These are phyloP conservation scores for Blastobasis adustella DNA, from an alignment of 2,888 invertebrate genomes.

Conservation along the genomic window DNA sequence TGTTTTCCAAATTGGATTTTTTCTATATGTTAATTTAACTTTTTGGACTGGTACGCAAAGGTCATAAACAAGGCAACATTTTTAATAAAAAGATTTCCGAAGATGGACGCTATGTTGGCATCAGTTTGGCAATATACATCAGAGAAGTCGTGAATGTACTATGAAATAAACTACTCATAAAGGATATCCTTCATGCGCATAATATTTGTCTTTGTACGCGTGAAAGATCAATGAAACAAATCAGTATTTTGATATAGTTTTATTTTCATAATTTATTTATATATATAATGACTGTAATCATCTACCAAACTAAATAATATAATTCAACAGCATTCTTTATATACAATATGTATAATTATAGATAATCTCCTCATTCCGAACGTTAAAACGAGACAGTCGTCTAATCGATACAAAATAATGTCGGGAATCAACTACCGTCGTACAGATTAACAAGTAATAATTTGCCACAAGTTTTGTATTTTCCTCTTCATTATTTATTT, in stretches of 20 bases:
- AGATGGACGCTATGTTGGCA: too few relatives aligned
- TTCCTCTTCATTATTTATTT: constrained; percentile 60
- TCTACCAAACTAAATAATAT: constrained; percentile 74
- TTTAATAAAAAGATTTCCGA: too few relatives aligned
- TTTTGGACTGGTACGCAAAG: too few relatives aligned
- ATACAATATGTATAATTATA: constrained; percentile 69
- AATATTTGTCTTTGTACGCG: background rate
- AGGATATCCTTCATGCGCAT: background rate
- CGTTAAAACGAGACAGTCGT: constrained; percentile 45
- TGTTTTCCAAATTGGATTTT: too few relatives aligned
- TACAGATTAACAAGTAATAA: constrained; percentile 64
- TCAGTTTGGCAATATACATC: too few relatives aligned
- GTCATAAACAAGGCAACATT: too few relatives aligned
- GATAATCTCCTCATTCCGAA: constrained; percentile 39
- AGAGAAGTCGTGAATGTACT: too few relatives aligned
- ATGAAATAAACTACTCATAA: too few relatives aligned
- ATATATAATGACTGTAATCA: constrained; percentile 68
- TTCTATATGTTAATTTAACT: too few relatives aligned
- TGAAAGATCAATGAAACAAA: constrained; percentile 11
- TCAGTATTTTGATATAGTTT: constrained; percentile 66
- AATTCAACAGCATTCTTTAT: constrained; percentile 72
- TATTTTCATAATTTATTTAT: constrained; percentile 67
- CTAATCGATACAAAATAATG: constrained; percentile 54
- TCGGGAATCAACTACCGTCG: constrained; percentile 51
- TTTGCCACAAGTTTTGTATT: constrained; percentile 68